Base-by-base conservation (phyloP, 2,797 vertebrate genomes). In the Gymnoscopelus microlampas region DNA sequence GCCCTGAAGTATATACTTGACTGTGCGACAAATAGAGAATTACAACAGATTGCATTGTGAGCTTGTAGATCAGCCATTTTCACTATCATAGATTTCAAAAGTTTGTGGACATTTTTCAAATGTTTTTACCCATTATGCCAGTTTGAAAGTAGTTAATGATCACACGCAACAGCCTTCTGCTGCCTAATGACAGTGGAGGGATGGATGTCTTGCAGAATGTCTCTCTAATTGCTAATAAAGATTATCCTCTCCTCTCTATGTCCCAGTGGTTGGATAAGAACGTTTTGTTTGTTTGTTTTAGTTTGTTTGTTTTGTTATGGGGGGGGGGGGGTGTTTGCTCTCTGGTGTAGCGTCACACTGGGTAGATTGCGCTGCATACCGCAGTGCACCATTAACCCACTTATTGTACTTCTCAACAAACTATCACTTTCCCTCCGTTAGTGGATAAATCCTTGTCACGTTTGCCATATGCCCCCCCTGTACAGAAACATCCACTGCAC, bases 111-210 rank as follows among this genome's bases (percentile, higher is more conserved):
- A n/a, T n/a, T 19, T 19, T 19, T 19, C 19, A 19, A 19, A 19
- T 19, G 19, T 19, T 19, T 19, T 19, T 19, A 19, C 19, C 19
- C 19, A 19, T 59, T 73, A 80, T 11, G 5, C 44, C 44, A 48
- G 11, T 1, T 48, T 48, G 11, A 48, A 6, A 11, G 5, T 48
- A 14, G 48, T 83, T 85, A 84, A 82, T 73, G 54, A 78, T 84
- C 70, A 73, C 61, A 70, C 62, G 60, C 58, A 69, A 55, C 56
- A 76, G 53, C 72, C 53, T 60, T 71, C 66, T 79, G 71, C 65
- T 84, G 63, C 69, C 55, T 78, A 79, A 79, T 77, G 70, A 3
- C 66, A 81, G 70, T 62, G 59, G 71, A 79, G 83, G 80, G 70
- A 74, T 80, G 69, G 78, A 19, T 19, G 19, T 19, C 59, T 74